Percentiles rank a stretch among this genome's conserved stretches.
Evolutionary conservation across 2,888 invertebrate genomes (phyloP).

Genomic region (Parochlus steinenii): DNA sequence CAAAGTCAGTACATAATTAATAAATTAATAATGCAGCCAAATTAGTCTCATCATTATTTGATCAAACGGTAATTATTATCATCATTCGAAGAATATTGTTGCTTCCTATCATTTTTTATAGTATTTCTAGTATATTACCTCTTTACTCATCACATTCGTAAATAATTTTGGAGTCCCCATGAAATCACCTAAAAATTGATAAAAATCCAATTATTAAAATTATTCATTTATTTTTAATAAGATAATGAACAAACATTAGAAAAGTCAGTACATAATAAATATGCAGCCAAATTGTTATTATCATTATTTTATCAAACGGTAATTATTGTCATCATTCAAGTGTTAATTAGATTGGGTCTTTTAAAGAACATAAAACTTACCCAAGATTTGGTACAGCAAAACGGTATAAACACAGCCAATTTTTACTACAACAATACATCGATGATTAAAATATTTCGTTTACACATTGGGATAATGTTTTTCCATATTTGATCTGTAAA

Average conservation of each 20-base stretch:
- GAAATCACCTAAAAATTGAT: not conserved
- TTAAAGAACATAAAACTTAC: not conserved
- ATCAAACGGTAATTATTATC: constrained; percentile 12
- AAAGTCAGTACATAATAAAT: constrained; percentile 10
- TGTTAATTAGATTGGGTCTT: not conserved
- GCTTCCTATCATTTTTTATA: too few species aligned
- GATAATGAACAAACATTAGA: not conserved
- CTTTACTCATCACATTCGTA: not conserved
- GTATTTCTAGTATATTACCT: too few species aligned
- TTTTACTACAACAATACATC: not conserved
- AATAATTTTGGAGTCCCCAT: not conserved
- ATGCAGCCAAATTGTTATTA: constrained; percentile 13
- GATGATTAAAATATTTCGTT: not conserved
- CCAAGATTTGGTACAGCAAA: too few species aligned
- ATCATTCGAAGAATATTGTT: constrained; percentile 4
- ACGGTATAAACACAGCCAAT: too few species aligned
- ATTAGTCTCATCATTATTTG: constrained; percentile 7
- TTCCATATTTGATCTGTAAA: too few species aligned
- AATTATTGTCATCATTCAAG: constrained; percentile 14
- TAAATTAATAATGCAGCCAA: too few species aligned
- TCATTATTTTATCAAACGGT: constrained; percentile 14
- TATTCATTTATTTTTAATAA: too few species aligned
- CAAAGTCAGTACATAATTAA: constrained; percentile 1
- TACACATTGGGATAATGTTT: too few species aligned
- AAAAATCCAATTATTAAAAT: too few species aligned